Evolutionary conservation across 2,113 vertebrate species (phyloP).

Genomic region (Rhynchopsitta pachyrhyncha): DNA sequence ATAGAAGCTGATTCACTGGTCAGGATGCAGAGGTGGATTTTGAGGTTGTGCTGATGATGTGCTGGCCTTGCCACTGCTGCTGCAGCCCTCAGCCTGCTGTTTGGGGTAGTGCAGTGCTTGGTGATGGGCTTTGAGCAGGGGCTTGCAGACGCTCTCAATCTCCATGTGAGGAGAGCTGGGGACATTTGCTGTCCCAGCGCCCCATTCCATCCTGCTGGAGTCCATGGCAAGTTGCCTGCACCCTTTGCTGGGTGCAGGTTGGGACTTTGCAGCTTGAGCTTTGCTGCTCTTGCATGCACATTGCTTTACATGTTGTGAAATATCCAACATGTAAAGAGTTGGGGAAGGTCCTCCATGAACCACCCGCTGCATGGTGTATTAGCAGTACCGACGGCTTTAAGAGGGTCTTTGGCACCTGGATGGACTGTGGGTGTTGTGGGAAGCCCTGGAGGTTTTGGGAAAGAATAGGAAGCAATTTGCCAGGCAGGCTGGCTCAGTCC

Average conservation of each 20-base stretch:
- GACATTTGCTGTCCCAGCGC: neutral
- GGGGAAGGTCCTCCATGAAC: neutral
- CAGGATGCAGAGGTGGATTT: neutral
- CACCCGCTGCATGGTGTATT: rapidly evolving
- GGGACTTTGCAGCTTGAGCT: neutral
- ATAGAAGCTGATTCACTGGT: neutral
- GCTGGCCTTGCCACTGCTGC: neutral
- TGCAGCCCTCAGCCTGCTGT: neutral
- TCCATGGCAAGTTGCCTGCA: rapidly evolving
- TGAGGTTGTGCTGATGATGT: neutral
- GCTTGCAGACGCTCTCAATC: neutral
- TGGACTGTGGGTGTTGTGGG: neutral
- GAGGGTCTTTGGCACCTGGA: neutral
- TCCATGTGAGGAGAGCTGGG: neutral
- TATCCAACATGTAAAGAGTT: rapidly evolving
- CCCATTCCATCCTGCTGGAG: neutral
- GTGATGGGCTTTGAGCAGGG: neutral
- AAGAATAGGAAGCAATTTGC: neutral
- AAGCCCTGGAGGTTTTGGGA: neutral
- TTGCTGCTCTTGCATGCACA: rapidly evolving
- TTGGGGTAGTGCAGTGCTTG: neutral
- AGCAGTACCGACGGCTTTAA: neutral
- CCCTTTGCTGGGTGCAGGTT: neutral
- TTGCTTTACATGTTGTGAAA: rapidly evolving
- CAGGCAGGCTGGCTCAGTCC: neutral